Evolutionary conservation across 2,113 vertebrate species (phyloP).

Genomic region (Elanoides forficatus): DNA sequence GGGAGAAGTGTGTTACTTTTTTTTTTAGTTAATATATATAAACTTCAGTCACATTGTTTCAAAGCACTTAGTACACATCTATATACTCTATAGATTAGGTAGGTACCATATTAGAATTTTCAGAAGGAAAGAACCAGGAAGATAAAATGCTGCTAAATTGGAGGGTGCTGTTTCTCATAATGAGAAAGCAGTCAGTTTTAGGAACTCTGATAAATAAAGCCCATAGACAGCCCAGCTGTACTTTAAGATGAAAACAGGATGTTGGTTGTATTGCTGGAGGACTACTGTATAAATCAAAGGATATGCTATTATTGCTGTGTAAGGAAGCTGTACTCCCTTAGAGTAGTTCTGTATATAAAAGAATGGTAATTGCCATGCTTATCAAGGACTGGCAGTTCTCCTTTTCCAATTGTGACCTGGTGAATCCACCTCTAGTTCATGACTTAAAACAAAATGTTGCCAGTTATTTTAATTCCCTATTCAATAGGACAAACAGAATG

Average conservation of each 20-base stretch:
- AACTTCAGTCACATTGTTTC: background rate
- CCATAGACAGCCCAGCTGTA: conserved; percentile 20
- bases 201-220: background rate
- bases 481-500: background rate
- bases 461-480: conserved; percentile 38
- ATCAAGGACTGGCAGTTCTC: conserved; percentile 55
- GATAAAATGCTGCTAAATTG: background rate
- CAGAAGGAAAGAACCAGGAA: background rate
- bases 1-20: background rate
- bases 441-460: background rate
- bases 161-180: background rate
- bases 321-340: conserved; percentile 50
- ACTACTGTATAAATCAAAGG: conserved; percentile 60
- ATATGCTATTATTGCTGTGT: conserved; percentile 60
- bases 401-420: conserved; percentile 26
- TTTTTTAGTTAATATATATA: background rate
- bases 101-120: background rate
- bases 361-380: conserved; percentile 50
- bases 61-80: background rate
- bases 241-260: conserved; percentile 67
- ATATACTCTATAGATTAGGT: background rate
- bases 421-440: background rate
- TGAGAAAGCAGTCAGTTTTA: background rate
- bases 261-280: conserved; percentile 30
- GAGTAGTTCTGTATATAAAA: conserved; percentile 41